Conservation (phyloP, 2,888 invertebrate species). For the Drosophila colorata region DNA sequence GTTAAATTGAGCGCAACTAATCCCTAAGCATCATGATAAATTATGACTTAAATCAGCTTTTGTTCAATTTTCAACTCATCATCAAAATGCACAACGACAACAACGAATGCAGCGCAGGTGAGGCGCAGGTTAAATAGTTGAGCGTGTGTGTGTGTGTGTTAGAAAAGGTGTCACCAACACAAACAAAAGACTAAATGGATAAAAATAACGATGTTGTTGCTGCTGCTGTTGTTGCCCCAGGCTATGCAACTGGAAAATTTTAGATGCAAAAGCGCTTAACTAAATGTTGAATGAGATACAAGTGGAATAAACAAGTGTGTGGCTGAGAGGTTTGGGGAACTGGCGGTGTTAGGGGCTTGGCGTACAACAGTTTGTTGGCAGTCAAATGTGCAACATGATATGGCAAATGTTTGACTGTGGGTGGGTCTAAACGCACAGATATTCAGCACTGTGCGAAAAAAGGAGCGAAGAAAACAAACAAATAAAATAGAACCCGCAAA, state of each 20-base stretch:
- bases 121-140: conserved; percentile 61
- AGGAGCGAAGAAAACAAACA: background rate
- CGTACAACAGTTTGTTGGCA: conserved; percentile 32
- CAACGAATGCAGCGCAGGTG: conserved; percentile 51
- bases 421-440: conserved; percentile 27
- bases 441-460: conserved; percentile 27
- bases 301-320: conserved; percentile 2
- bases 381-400: conserved; percentile 69
- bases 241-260: conserved; percentile 57
- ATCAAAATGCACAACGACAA: conserved; percentile 47
- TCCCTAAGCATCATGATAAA: conserved; percentile 74
- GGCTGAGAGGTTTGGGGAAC: background rate
- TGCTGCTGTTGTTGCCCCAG: conserved; percentile 24
- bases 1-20: conserved; percentile 78
- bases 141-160: conserved; percentile 30
- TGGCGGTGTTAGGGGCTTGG: background rate
- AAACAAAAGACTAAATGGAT: conserved; percentile 67
- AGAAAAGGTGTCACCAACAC: conserved; percentile 69
- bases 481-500: background rate
- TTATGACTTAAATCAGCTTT: conserved; percentile 82
- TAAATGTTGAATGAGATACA: conserved; percentile 49
- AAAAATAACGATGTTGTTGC: conserved; percentile 63
- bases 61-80: conserved; percentile 81
- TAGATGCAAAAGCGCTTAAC: conserved; percentile 61
- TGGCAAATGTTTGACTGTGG: conserved; percentile 52